phyloP scores from a whole-genome alignment of 2,888 invertebrate genomes.

The Cerastoderma edule region DNA sequence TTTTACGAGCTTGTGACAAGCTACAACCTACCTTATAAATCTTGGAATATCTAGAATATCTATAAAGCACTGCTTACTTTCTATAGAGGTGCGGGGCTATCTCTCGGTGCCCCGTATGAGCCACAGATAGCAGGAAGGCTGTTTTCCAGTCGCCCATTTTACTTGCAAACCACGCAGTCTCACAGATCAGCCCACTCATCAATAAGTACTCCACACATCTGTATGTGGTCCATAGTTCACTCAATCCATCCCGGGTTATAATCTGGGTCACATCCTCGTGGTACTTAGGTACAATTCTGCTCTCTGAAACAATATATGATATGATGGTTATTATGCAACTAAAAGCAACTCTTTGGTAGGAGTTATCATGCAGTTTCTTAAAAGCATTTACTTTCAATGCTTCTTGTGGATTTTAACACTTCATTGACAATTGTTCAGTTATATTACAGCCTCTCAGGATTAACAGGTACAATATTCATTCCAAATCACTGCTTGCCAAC shows the following conservation, averaged over 20 bases:
- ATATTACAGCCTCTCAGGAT: too few relatives aligned
- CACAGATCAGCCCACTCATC: constrained; percentile 79
- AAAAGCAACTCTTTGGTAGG: too few relatives aligned
- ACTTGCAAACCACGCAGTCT: constrained; percentile 81
- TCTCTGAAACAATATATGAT: constrained; percentile 58
- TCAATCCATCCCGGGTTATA: constrained; percentile 73
- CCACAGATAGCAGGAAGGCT: constrained; percentile 76
- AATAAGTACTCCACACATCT: constrained; percentile 80
- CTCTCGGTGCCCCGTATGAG: constrained; percentile 69
- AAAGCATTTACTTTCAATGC: too few relatives aligned
- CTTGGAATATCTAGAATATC: too few relatives aligned
- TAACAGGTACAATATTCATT: too few relatives aligned
- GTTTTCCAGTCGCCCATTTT: constrained; percentile 83
- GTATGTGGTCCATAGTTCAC: constrained; percentile 79
- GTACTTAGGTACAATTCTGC: constrained; percentile 76
- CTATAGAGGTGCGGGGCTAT: constrained; percentile 72
- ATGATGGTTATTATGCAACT: too few relatives aligned
- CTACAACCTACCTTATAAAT: too few relatives aligned
- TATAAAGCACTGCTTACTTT: constrained; percentile 62
- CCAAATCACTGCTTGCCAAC: too few relatives aligned
- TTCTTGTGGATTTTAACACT: too few relatives aligned
- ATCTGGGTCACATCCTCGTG: constrained; percentile 74
- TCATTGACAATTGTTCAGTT: too few relatives aligned
- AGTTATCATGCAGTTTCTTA: too few relatives aligned
- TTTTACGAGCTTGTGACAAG: too few relatives aligned